Evolutionary conservation across 1,140 invertebrate species (phyloP), one percentile per base, ranked within the genome.

Genomic region (Contarinia nasturtii): DNA sequence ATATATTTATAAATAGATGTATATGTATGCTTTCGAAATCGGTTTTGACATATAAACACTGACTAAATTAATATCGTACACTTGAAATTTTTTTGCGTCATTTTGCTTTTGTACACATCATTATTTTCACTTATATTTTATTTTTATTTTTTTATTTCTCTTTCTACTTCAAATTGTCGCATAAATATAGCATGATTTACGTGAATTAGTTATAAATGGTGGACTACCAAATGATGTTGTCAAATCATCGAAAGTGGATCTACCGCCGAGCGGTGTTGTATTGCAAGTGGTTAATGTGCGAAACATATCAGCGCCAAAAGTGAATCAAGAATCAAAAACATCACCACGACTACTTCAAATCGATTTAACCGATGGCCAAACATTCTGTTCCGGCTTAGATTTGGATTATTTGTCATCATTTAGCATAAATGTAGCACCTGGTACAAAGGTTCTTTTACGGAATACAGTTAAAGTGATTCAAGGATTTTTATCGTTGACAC

Each of bases 301-400:
- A 14, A 92, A 92, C 69, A 74, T 89, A 37, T 75, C 85, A 34
- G 86, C 86, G 17, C 87, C 89, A n/a, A 91, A 91, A 67, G 77
- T 76, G 34, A 86, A 89, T 66, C 86, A 91, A 59, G 83, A 88
- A 53, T 88, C 84, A 14, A 74, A 76, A 52, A 69, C 71, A 45
- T 82, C 83, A 38, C 86, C 87, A 1, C 70, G 84, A 11, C 77
- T 92, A 70, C 66, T 92, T 44, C 87, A 86, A 59, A 54, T 92
- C 15, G 79, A 77, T 1, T 60, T 94, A 44, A 87, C 82, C 17
- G 89, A 94, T 71, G 88, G 89, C 2, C 80, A 82, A 57, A 74
- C 72, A 45, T 75, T 72, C 51, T 79, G 79, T 55, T 78, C 80
- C 61, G 87, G 77, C 2, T 64, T 89, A 45, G 84, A 89, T 67